A percentile compares a stretch with the other conserved stretches of the same genome.
Conservation (phyloP, 2,113 vertebrate genomes). For the Acanthochromis polyacanthus region DNA sequence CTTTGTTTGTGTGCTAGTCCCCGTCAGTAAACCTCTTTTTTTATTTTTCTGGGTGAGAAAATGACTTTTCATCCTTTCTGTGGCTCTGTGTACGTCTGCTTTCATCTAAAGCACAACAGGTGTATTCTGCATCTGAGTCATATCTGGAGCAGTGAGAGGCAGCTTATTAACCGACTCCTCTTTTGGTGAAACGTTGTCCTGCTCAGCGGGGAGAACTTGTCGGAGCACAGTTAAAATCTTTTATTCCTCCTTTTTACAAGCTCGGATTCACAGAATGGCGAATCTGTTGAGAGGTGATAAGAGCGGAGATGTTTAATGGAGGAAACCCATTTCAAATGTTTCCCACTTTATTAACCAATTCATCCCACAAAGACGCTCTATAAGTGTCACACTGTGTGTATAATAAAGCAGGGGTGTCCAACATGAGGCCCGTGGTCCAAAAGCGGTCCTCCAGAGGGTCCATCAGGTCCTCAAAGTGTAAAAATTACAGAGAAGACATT, state of each 20-base stretch:
- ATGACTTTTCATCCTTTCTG: not conserved
- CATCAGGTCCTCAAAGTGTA: too few species aligned
- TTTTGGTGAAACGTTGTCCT: constrained; percentile 19
- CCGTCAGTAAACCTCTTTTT: constrained; percentile 11
- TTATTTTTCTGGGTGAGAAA: not conserved
- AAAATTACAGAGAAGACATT: too few species aligned
- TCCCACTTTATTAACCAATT: not conserved
- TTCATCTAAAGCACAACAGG: constrained; percentile 52
- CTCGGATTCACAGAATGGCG: constrained; percentile 22
- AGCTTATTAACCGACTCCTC: constrained; percentile 39
- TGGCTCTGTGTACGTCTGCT: constrained; percentile 1
- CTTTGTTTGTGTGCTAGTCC: not conserved
- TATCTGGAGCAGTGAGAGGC: constrained; percentile 36
- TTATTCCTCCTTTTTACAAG: constrained; percentile 38
- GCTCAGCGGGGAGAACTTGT: constrained; percentile 31
- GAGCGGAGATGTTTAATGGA: constrained; percentile 13
- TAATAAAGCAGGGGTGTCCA: too few species aligned
- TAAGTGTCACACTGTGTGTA: not conserved
- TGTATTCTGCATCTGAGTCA: constrained; percentile 48
- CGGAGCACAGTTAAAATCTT: constrained; percentile 24
- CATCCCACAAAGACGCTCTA: not conserved
- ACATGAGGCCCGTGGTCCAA: too few species aligned
- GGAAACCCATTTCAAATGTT: constrained; percentile 12
- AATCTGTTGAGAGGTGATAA: not conserved
- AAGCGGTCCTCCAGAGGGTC: too few species aligned